phyloP scores from a whole-genome alignment of 2,888 invertebrate species.

The Syrista parreyssii region DNA sequence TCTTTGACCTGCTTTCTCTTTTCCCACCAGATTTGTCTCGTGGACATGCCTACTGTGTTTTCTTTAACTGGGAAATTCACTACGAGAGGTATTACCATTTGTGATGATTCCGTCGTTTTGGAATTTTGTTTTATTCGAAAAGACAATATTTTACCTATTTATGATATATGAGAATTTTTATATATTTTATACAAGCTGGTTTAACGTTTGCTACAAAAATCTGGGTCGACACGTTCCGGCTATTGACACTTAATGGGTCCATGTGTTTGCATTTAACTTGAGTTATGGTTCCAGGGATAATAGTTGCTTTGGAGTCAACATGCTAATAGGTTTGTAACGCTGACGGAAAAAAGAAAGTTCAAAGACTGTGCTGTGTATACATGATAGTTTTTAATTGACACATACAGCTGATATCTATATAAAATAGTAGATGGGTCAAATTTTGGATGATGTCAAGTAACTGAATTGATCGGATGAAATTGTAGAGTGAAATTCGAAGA shows the following conservation, averaged over 20 bases:
- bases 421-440: not conserved
- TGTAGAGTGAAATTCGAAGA: not conserved
- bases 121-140: not conserved
- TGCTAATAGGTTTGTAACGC: not conserved
- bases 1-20: constrained; percentile 66
- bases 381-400: not conserved
- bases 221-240: not conserved
- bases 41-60: constrained; percentile 39
- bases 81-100: not conserved
- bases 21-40: constrained; percentile 63
- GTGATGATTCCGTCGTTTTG: not conserved
- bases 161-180: not conserved
- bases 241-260: not conserved
- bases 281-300: not conserved
- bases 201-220: not conserved
- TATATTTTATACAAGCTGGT: not conserved
- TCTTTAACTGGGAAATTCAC: constrained; percentile 55
- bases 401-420: not conserved
- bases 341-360: not conserved
- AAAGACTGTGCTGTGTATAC: not conserved
- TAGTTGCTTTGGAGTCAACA: not conserved
- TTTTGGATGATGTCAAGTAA: not conserved
- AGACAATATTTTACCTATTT: not conserved
- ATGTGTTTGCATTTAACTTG: not conserved
- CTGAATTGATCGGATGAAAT: not conserved